Evolutionary conservation across 2,888 invertebrate species (phyloP), one percentile per base, ranked within the genome.

Genomic region (Acanthosepion lycidas): DNA sequence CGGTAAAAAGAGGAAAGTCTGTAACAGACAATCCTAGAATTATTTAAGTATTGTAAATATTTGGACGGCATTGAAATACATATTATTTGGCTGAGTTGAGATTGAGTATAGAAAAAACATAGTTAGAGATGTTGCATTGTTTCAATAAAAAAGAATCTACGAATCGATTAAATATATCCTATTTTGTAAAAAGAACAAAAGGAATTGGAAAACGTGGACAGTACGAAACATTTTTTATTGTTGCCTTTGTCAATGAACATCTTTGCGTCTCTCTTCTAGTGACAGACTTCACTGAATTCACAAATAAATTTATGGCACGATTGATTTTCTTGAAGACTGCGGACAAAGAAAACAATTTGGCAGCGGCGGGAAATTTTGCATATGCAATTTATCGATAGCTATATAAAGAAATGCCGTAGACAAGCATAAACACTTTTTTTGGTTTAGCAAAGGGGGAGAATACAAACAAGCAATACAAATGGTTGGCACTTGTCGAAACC

Each of bases 311-410:
- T 78, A n/a, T n/a, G 15, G n/a, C 78, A 78, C 33, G n/a, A 78
- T 78, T n/a, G 78, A 78, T 78, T 78, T 78, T 78, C 78, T 12
- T 33, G n/a, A 78, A 59, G 20, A 23, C 59, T 59, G 59, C 59
- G 59, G 59, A 59, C 59, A 59, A 23, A 15, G 78, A n/a, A 78
- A 78, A n/a, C 78, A 78, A 33, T 78, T 78, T 78, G 8, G n/a
- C 9, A 33, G 15, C 5, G n/a, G 78, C 78, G n/a, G 12, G 78
- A 78, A 78, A 78, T 78, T 5, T 78, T 78, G 78, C 78, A 78
- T n/a, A 78, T 78, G n/a, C n/a, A 78, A 78, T n/a, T 78, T n/a
- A 78, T 78, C n/a, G 78, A 78, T 78, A 33, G n/a, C n/a, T n/a
- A 78, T 78, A 33, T 15, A n/a, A 78, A n/a, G n/a, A 78, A n/a